Conservation (phyloP, 2,888 invertebrate genomes). For the Clistopyga incitator region DNA sequence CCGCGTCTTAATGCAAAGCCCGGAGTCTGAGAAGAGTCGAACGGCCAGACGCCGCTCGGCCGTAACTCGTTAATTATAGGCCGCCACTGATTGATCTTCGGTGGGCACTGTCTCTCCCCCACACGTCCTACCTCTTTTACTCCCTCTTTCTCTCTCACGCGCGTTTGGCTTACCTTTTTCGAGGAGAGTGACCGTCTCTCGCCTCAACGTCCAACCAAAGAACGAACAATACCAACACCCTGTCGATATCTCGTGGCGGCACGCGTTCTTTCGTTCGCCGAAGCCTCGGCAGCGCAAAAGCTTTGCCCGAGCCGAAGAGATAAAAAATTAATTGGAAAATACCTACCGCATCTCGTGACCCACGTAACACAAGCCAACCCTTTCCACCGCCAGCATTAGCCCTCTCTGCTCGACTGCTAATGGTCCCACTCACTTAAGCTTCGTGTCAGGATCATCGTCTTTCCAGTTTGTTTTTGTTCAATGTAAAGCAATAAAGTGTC, state of each 20-base stretch:
- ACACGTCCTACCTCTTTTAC: constrained; percentile 43
- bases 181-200: constrained; percentile 5
- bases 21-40: constrained; percentile 58
- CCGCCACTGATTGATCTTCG: constrained; percentile 84
- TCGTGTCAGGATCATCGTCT: constrained; percentile 3
- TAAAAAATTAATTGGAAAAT: constrained; percentile 82
- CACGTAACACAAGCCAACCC: constrained; percentile 14
- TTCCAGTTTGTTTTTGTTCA: constrained; percentile 21
- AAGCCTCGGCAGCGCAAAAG: constrained; percentile 41
- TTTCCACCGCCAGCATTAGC: not conserved
- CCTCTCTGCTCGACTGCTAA: not conserved
- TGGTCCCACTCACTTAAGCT: constrained; percentile 2
- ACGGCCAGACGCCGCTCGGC: constrained; percentile 70
- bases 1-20: constrained; percentile 83
- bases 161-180: constrained; percentile 43
- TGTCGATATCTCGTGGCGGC: constrained; percentile 79
- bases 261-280: constrained; percentile 74
- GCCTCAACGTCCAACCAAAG: constrained; percentile 39
- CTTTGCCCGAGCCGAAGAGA: constrained; percentile 9
- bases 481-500: constrained; percentile 50
- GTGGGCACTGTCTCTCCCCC: constrained; percentile 68
- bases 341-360: constrained; percentile 66
- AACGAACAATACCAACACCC: constrained; percentile 76
- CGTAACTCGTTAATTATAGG: constrained; percentile 84
- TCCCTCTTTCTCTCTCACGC: too few species aligned